These are phyloP conservation scores for Actinia tenebrosa DNA, from an alignment of 64 coral and sea anemone genomes.

Conservation along the genomic window DNA sequence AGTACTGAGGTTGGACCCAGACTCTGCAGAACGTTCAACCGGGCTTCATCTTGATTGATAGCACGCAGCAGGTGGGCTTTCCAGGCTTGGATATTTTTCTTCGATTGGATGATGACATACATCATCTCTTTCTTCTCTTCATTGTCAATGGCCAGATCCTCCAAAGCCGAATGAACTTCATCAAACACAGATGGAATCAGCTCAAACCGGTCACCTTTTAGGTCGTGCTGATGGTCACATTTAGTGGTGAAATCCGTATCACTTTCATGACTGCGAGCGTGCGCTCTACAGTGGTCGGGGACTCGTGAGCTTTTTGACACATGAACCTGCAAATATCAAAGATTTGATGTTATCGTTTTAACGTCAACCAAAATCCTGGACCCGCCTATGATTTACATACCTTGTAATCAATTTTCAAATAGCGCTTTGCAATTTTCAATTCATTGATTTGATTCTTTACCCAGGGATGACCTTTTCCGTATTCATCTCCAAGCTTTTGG, in stretches of 20 bases:
- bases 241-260: background rate
- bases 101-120: background rate
- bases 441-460: constrained; percentile 22
- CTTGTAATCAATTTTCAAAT: constrained; percentile 26
- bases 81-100: background rate
- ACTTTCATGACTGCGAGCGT: background rate
- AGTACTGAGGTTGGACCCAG: too few relatives aligned
- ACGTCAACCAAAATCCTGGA: background rate
- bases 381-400: background rate
- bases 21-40: too few relatives aligned
- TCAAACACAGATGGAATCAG: constrained; percentile 1
- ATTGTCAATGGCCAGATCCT: background rate
- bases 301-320: constrained; percentile 25
- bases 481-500: constrained; percentile 28
- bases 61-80: too few relatives aligned
- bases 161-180: background rate
- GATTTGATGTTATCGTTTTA: too few relatives aligned
- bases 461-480: constrained; percentile 35
- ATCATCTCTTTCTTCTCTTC: constrained; percentile 9
- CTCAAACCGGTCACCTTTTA: constrained; percentile 17
- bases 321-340: constrained; percentile 8
- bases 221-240: constrained; percentile 14
- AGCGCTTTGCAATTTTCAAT: constrained; percentile 22
- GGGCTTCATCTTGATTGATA: too few relatives aligned
- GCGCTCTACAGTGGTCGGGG: constrained; percentile 25